Percentiles rank a stretch among this genome's conserved stretches.
These are phyloP conservation scores for Capricornis sumatraensis DNA, from an alignment of 2,113 vertebrate genomes.

Conservation along the genomic window DNA sequence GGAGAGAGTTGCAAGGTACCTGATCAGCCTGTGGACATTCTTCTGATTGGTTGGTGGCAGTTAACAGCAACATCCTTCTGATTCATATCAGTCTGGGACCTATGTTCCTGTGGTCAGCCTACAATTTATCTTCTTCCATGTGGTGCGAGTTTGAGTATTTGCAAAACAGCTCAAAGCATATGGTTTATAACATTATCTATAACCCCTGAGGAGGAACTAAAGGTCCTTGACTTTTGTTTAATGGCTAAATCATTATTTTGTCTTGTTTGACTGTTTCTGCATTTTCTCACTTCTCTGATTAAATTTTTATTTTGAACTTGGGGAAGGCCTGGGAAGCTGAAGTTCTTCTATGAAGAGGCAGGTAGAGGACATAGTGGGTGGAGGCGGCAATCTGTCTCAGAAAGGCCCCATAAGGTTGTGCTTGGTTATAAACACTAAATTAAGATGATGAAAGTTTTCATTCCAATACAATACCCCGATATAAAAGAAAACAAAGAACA, in stretches of 20 bases:
- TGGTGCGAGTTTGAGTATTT: not conserved
- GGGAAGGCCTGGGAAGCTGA: not conserved
- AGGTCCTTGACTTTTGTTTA: not conserved
- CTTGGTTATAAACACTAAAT: not conserved
- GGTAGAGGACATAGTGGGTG: not conserved
- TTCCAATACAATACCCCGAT: not conserved
- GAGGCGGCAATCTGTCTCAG: not conserved
- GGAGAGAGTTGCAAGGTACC: not conserved
- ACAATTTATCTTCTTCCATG: not conserved
- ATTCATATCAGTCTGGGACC: not conserved
- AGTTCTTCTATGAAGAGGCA: not conserved
- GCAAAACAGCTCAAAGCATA: not conserved
- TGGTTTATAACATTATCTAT: not conserved
- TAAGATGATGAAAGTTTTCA: not conserved
- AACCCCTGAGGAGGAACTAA: not conserved
- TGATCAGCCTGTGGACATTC: not conserved
- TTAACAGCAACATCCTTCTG: not conserved
- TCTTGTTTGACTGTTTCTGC: not conserved
- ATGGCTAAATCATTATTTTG: not conserved
- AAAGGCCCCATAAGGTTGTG: not conserved
- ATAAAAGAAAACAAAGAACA: constrained; percentile 18
- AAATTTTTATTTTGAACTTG: not conserved
- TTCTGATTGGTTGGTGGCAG: not conserved
- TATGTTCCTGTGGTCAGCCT: not conserved
- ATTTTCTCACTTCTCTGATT: not conserved